Base-by-base conservation (phyloP, 2,797 vertebrate species). In the Rhinogobio ventralis region DNA sequence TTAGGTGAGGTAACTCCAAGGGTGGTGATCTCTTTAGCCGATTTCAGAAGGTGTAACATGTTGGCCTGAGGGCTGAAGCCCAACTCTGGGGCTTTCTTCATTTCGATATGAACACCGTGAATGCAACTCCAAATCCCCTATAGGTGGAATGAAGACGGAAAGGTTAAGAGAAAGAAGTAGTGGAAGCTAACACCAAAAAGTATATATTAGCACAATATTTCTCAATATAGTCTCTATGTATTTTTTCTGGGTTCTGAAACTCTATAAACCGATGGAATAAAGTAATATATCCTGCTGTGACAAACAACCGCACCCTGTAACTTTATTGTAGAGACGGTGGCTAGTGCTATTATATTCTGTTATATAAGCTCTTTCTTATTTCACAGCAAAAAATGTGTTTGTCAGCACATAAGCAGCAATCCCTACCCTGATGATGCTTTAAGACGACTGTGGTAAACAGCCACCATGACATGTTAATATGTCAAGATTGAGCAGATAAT, bases 81-180 rank as follows among this genome's bases (percentile, higher is more conserved):
- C 87, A 99, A 95, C 90, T 97, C 97, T 0, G 97, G 97, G 1
- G 96, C 91, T 89, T 98, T 99, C 90, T 98, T 99, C 92, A 99
- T 97, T 78, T 99, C 98, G 73, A 97, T 98, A 74, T 99, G 97
- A 19, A 99, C 97, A 1, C 98, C 98, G 0, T 99, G 98, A 90
- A 99, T 99, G 88, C 98, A 99, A 91, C 98, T 99, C 95, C 98
- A 99, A 89, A 99, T 99, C 46, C 97, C 98, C 98, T 99, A 67
- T 30, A 66, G 25, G 67, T 30, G 67, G 45, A 53, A 79, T 17
- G 53, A 36, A 76, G 36, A 82, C 1, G 45, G 14, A 83, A 49
- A 78, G 28, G 39, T 66, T 72, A 85, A 49, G 39, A 83, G 72
- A 80, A 30, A 83, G 60, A 83, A 17, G 51, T 71, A 57, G 55